These are phyloP conservation scores for Philereme transversata DNA, from an alignment of 2,888 invertebrate species.

Conservation along the genomic window DNA sequence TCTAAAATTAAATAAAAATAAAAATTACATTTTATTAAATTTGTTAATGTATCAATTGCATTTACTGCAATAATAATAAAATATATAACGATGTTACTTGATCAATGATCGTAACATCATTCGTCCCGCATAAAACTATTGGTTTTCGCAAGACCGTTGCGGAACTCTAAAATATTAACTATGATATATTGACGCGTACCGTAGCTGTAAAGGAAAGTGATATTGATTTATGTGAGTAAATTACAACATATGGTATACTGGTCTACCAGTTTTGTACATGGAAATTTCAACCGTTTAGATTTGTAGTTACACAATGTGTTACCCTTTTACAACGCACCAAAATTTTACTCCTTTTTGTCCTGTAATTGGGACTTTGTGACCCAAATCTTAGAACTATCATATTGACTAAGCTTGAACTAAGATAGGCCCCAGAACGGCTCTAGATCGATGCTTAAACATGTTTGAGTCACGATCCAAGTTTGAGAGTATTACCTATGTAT, in stretches of 20 bases:
- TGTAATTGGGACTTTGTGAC: too few species aligned
- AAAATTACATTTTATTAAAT: too few species aligned
- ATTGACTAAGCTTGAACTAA: too few species aligned
- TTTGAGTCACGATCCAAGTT: too few species aligned
- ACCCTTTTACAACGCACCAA: too few species aligned
- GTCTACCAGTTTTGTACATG: background rate
- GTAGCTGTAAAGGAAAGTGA: constrained; percentile 16
- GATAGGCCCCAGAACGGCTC: too few species aligned
- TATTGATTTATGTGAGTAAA: constrained; percentile 26
- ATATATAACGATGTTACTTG: constrained; percentile 1
- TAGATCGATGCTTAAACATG: too few species aligned
- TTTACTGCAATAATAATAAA: background rate
- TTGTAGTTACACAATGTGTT: background rate
- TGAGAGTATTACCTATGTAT: too few species aligned
- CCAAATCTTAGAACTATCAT: too few species aligned
- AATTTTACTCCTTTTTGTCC: too few species aligned
- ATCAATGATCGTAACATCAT: constrained; percentile 5
- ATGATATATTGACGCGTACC: constrained; percentile 24
- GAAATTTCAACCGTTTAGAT: background rate
- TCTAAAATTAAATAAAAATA: too few species aligned
- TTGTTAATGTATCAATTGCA: background rate
- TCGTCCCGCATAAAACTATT: constrained; percentile 6
- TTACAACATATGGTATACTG: constrained; percentile 9
- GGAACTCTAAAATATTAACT: constrained; percentile 23
- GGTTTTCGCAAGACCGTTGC: constrained; percentile 20